Percentiles rank a stretch among this genome's conserved stretches.
phyloP scores from a whole-genome alignment of 2,888 invertebrate species.

The Stenchaetothrips biformis region DNA sequence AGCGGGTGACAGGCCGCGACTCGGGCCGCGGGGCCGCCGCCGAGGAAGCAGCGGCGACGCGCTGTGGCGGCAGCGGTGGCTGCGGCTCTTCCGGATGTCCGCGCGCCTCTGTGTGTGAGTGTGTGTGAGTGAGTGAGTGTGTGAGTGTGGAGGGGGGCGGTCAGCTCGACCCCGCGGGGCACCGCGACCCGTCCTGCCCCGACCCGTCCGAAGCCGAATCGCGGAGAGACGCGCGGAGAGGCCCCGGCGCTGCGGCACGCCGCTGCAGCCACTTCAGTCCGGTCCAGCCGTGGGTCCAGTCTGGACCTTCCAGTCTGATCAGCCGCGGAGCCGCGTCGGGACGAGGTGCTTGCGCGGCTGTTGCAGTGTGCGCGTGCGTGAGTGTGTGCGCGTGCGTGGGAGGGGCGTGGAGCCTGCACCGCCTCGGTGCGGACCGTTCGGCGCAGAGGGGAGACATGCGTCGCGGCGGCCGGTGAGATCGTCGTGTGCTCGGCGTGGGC shows the following conservation, averaged over 20 bases:
- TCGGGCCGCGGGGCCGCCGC: background rate
- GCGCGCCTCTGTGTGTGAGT: background rate
- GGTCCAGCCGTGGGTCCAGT: background rate
- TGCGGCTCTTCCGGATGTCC: conserved; percentile 7
- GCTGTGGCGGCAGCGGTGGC: too few species aligned
- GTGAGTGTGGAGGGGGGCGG: background rate
- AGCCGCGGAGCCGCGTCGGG: too few species aligned
- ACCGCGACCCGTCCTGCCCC: background rate
- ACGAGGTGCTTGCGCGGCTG: background rate
- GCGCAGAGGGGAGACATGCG: background rate
- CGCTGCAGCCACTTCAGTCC: background rate
- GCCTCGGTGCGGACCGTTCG: background rate
- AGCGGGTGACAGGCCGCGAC: background rate
- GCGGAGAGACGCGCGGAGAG: background rate
- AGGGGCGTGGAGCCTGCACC: background rate
- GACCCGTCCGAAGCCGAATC: background rate
- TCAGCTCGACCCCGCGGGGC: background rate
- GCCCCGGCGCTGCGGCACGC: background rate
- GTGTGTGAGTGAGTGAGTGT: background rate
- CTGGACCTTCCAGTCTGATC: background rate
- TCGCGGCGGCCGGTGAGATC: too few species aligned
- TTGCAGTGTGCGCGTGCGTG: background rate
- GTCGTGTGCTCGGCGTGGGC: too few species aligned
- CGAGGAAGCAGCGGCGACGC: background rate
- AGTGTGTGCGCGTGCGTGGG: background rate